Percentiles rank a stretch among this genome's conserved stretches.
Conservation (phyloP, 1,140 invertebrate genomes). For the Drosophila kohkoa region DNA sequence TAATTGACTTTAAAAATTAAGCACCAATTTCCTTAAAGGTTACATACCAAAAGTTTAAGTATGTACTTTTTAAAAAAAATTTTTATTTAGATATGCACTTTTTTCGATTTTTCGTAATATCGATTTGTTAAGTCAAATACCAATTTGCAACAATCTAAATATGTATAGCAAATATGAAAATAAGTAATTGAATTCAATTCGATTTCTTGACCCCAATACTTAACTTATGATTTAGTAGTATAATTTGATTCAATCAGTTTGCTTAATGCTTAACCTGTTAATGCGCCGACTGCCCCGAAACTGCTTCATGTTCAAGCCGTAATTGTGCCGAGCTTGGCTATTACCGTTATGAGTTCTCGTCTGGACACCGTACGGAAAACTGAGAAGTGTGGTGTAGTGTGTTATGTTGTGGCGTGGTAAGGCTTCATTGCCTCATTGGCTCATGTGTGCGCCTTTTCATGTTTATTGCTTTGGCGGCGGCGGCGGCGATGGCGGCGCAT, state of each 20-base stretch:
- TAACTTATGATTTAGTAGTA: not conserved
- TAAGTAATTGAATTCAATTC: not conserved
- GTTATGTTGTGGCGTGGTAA: conserved; percentile 16
- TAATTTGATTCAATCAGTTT: conserved; percentile 9
- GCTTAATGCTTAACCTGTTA: conserved; percentile 5
- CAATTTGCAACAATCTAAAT: no score
- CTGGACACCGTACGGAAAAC: not conserved
- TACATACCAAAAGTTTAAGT: no score
- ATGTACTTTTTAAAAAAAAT: no score
- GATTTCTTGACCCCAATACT: conserved; percentile 3
- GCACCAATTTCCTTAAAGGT: no score
- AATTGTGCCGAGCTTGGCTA: conserved; percentile 1
- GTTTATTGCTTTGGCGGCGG: conserved; percentile 62
- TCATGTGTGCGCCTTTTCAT: conserved; percentile 68
- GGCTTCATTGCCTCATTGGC: conserved; percentile 4
- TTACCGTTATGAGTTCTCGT: conserved; percentile 11
- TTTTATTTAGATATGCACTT: no score
- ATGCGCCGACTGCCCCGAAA: conserved; percentile 2
- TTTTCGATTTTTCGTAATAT: no score
- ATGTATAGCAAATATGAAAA: no score
- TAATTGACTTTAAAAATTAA: no score
- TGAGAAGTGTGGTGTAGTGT: not conserved
- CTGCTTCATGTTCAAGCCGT: not conserved
- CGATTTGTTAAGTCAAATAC: no score
- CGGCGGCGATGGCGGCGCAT: conserved; percentile 35